Percentiles rank a stretch among this genome's conserved stretches.
These are phyloP conservation scores for Arbacia lixula DNA, from an alignment of 53 echinoderm and acorn worm species.

Conservation along the genomic window DNA sequence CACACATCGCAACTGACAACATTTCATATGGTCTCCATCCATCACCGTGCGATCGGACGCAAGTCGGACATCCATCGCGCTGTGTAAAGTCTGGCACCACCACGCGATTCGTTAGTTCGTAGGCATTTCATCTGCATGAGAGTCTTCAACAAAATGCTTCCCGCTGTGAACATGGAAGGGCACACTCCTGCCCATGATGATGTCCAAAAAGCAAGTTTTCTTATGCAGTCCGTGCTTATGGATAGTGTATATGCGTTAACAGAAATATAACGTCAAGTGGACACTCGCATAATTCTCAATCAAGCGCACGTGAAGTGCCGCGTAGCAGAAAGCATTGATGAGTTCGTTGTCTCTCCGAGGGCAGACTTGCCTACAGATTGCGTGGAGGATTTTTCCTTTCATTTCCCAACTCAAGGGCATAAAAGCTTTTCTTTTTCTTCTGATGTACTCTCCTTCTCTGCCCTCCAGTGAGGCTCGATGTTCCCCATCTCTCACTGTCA, in stretches of 20 bases:
- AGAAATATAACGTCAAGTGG: constrained; percentile 1
- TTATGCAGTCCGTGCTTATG: constrained; percentile 11
- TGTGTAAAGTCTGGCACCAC: constrained; percentile 17
- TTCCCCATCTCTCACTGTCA: too few relatives aligned
- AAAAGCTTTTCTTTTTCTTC: background rate
- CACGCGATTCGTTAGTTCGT: constrained; percentile 42
- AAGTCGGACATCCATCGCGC: background rate
- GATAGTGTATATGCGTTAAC: constrained; percentile 20
- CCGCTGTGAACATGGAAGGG: background rate
- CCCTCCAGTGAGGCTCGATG: too few relatives aligned
- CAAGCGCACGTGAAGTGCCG: constrained; percentile 1
- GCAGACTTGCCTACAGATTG: constrained; percentile 11
- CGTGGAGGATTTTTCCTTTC: constrained; percentile 22
- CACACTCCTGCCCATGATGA: background rate
- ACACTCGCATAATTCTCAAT: constrained; percentile 9
- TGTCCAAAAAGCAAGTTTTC: constrained; percentile 8
- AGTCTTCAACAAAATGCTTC: constrained; percentile 50
- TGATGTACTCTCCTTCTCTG: too few relatives aligned
- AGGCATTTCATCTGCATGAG: constrained; percentile 5
- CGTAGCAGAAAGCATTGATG: background rate
- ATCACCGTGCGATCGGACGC: background rate
- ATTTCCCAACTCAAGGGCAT: background rate
- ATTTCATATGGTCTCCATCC: background rate
- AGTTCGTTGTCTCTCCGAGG: constrained; percentile 45
- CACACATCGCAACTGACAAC: constrained; percentile 5